phyloP scores from a whole-genome alignment of 2,797 vertebrate species.

The Gambelia wislizenii region DNA sequence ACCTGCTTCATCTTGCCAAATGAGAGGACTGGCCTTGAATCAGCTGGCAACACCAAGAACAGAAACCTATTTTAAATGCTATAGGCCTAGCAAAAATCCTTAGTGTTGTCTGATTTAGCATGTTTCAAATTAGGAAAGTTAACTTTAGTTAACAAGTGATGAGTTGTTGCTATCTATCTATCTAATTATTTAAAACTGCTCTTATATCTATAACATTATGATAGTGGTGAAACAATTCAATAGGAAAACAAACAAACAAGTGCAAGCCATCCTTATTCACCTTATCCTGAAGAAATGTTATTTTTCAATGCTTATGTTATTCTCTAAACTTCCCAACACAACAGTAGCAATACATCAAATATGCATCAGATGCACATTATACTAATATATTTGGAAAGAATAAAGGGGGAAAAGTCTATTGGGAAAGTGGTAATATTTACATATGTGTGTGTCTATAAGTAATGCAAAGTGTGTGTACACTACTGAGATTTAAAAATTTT shows the following conservation, averaged over 20 bases:
- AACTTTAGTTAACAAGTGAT: not conserved
- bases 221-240: not conserved
- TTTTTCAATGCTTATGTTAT: constrained; percentile 24
- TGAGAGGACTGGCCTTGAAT: not conserved
- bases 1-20: not conserved
- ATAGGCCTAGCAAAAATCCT: not conserved
- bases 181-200: no score
- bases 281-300: not conserved
- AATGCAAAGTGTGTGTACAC: constrained; percentile 40
- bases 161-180: not conserved
- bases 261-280: not conserved
- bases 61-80: not conserved
- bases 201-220: not conserved
- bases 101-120: not conserved
- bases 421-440: constrained; percentile 65
- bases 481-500: constrained; percentile 69
- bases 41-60: not conserved
- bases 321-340: constrained; percentile 17
- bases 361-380: constrained; percentile 18
- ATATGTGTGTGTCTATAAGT: constrained; percentile 44
- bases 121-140: not conserved
- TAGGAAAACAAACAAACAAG: not conserved
- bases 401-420: constrained; percentile 34
- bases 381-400: constrained; percentile 43
- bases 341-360: constrained; percentile 41